phyloP scores from a whole-genome alignment of 2,797 vertebrate genomes.

The Hippocampus kuda region DNA sequence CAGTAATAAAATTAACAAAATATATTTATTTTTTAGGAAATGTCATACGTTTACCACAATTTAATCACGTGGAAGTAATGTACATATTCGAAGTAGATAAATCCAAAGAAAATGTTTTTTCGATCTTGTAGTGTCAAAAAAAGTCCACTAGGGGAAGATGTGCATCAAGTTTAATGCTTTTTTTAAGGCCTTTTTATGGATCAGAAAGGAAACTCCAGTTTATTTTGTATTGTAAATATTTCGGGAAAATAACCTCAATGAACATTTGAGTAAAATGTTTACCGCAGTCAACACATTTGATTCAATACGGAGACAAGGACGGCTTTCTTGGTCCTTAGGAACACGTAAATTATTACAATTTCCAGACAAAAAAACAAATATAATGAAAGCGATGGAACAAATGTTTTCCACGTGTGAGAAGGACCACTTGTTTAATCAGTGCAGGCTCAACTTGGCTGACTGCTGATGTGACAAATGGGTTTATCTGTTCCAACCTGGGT shows the following conservation, averaged over 20 bases:
- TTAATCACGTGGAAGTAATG: too few relatives aligned
- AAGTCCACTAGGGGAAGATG: not conserved
- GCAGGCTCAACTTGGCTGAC: conserved; percentile 57
- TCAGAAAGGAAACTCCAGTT: not conserved
- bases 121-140: not conserved
- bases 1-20: too few relatives aligned
- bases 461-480: conserved; percentile 71
- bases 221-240: not conserved
- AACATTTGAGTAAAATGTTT: not conserved
- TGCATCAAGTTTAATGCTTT: not conserved
- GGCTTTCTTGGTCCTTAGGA: not conserved
- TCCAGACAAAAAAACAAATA: not conserved
- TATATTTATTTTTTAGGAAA: too few relatives aligned
- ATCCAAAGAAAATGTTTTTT: too few relatives aligned
- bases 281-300: not conserved
- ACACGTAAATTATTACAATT: too few relatives aligned
- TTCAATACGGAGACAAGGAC: not conserved
- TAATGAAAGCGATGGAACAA: not conserved
- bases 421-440: conserved; percentile 54
- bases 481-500: conserved; percentile 72
- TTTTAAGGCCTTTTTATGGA: too few relatives aligned
- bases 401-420: conserved; percentile 25
- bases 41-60: too few relatives aligned
- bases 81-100: too few relatives aligned
- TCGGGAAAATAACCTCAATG: not conserved